Percentiles rank a stretch among this genome's conserved stretches.
phyloP scores from a whole-genome alignment of 2,113 vertebrate genomes.

The Hippopotamus amphibius region DNA sequence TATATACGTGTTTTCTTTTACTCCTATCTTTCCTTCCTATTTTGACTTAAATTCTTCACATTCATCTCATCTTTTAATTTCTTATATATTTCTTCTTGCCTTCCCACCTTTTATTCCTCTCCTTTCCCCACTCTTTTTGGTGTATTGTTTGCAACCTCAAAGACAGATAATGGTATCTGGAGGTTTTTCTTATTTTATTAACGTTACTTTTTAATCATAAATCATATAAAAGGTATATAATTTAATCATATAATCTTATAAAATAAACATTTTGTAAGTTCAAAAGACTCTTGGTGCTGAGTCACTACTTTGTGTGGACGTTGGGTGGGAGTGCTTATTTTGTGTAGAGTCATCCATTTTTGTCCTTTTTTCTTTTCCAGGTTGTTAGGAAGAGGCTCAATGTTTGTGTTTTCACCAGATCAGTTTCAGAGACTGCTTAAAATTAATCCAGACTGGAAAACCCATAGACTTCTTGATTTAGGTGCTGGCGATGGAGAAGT shows the following conservation, averaged over 20 bases:
- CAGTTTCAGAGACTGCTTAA: conserved; percentile 95
- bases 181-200: conserved; percentile 24
- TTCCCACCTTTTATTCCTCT: neutral
- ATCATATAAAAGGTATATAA: neutral
- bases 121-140: neutral
- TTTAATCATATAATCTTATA: conserved; percentile 32
- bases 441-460: conserved; percentile 94
- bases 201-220: conserved; percentile 16
- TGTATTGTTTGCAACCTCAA: neutral
- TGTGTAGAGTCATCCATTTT: conserved; percentile 58
- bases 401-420: conserved; percentile 97
- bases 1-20: conserved; percentile 58
- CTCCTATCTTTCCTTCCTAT: conserved; percentile 57
- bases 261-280: neutral
- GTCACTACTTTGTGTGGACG: neutral
- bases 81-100: neutral
- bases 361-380: conserved; percentile 85
- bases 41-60: conserved; percentile 73
- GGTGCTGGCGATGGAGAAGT: conserved; percentile 98
- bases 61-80: conserved; percentile 67
- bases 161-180: neutral
- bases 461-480: conserved; percentile 94
- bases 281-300: neutral
- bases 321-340: neutral
- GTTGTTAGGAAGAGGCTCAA: conserved; percentile 96